phyloP scores from a whole-genome alignment of 2,797 vertebrate species.

The Bryconaethiops microstoma region DNA sequence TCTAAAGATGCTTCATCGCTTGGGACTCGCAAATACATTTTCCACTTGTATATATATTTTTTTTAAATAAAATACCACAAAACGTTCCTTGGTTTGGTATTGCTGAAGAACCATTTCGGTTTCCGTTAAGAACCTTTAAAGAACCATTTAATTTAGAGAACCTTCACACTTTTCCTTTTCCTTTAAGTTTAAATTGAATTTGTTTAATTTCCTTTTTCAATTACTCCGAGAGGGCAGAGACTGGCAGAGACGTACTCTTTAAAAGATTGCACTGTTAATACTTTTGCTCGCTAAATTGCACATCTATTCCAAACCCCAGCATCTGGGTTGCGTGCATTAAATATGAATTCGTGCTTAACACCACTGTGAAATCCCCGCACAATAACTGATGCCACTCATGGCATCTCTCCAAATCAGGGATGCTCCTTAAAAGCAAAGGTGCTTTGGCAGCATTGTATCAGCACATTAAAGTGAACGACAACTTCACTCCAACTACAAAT shows the following conservation, averaged over 20 bases:
- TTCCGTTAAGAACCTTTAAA: no score
- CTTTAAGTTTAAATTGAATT: no score
- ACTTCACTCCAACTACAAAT: conserved; percentile 43
- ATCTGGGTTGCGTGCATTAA: conserved; percentile 21
- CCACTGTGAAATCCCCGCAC: conserved; percentile 18
- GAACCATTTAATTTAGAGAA: no score
- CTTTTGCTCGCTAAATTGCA: background rate
- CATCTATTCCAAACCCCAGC: background rate
- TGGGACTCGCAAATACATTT: background rate
- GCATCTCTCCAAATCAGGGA: conserved; percentile 15
- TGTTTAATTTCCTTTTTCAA: no score
- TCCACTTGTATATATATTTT: background rate
- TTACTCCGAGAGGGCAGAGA: background rate
- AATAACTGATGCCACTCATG: conserved; percentile 22
- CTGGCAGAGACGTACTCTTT: background rate
- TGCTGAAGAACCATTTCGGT: no score
- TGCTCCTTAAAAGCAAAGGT: conserved; percentile 29
- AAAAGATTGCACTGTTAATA: background rate
- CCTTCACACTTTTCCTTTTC: no score
- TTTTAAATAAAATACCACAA: no score
- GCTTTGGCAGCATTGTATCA: conserved; percentile 42
- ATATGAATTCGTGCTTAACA: background rate
- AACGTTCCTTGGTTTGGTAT: no score
- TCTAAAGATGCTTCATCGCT: no score
- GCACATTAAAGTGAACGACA: conserved; percentile 36